Percentiles rank a stretch among this genome's conserved stretches.
phyloP scores from a whole-genome alignment of 2,888 invertebrate species.

The Coronaproctus castanopsis region DNA sequence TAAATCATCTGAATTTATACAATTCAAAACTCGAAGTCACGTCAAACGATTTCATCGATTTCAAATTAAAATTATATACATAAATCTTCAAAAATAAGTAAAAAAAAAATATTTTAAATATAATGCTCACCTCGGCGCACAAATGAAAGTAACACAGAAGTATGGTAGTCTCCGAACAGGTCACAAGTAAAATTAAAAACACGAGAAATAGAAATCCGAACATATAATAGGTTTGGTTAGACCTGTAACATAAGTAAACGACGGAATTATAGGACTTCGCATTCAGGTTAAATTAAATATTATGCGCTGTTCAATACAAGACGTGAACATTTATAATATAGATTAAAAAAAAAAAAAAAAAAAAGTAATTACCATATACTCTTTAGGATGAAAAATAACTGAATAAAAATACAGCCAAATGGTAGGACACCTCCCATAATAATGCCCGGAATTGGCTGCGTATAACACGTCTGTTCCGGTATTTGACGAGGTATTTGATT shows the following conservation, averaged over 20 bases:
- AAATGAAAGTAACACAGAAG: constrained; percentile 96
- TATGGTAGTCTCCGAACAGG: constrained; percentile 97
- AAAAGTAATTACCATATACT: constrained; percentile 69
- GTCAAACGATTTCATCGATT: no score
- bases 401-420: constrained; percentile 96
- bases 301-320: no score
- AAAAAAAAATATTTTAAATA: not conserved
- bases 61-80: no score
- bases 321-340: no score
- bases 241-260: constrained; percentile 35
- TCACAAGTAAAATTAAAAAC: constrained; percentile 89
- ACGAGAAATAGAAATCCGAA: constrained; percentile 96
- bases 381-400: constrained; percentile 95
- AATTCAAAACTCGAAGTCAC: no score
- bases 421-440: constrained; percentile 97
- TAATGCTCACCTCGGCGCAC: constrained; percentile 64
- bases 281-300: no score
- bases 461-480: constrained; percentile 96
- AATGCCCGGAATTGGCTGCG: constrained; percentile 82
- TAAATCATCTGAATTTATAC: no score
- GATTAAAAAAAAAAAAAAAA: not conserved
- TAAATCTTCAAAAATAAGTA: no score
- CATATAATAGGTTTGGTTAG: constrained; percentile 96
- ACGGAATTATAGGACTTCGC: no score
- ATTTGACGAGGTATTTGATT: constrained; percentile 98